A percentile compares a stretch with the other conserved stretches of the same genome.
phyloP scores from a whole-genome alignment of 2,113 vertebrate species.

The Ahaetulla prasina region DNA sequence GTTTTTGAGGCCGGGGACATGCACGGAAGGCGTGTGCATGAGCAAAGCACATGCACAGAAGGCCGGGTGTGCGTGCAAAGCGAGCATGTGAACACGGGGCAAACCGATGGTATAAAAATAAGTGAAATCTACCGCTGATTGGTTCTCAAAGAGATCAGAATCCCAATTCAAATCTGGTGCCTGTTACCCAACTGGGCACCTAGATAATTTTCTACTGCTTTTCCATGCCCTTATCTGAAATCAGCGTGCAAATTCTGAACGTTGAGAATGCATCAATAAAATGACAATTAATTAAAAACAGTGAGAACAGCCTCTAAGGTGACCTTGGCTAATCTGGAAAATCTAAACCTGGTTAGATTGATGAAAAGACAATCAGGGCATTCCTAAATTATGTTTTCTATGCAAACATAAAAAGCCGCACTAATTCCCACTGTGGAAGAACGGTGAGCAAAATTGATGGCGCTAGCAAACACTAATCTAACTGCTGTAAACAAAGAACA shows the following conservation, averaged over 20 bases:
- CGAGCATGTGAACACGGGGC: fast-evolving
- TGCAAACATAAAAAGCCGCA: too few species aligned
- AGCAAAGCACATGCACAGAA: too few species aligned
- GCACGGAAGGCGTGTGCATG: too few species aligned
- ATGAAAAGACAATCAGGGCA: neutral
- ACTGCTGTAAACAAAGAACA: too few species aligned
- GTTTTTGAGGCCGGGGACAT: too few species aligned
- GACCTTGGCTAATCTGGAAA: neutral
- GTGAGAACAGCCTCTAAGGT: neutral
- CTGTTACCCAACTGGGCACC: neutral
- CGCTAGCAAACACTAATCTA: too few species aligned
- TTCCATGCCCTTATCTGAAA: neutral
- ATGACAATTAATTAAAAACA: neutral
- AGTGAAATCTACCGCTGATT: too few species aligned
- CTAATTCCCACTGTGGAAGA: too few species aligned
- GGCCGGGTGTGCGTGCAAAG: too few species aligned
- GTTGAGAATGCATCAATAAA: neutral
- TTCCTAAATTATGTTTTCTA: neutral
- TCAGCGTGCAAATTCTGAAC: neutral
- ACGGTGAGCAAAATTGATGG: too few species aligned
- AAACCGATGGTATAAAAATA: too few species aligned
- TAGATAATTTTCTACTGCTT: neutral
- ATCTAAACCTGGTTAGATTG: neutral
- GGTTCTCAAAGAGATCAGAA: neutral
- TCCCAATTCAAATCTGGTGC: neutral